Evolutionary conservation across 1,140 invertebrate species (phyloP).

Genomic region (Cydia splendana): DNA sequence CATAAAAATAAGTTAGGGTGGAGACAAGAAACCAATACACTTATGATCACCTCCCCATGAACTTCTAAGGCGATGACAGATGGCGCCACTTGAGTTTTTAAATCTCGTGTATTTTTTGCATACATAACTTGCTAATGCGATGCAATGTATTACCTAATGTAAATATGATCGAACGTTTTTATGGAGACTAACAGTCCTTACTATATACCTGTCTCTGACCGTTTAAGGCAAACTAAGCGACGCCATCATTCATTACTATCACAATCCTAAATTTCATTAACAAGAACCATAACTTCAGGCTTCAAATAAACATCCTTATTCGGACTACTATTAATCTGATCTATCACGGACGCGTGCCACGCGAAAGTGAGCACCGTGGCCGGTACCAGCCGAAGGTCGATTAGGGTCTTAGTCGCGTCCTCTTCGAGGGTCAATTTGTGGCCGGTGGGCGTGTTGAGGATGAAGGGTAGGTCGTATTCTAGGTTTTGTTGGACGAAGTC

Average conservation of each 20-base stretch:
- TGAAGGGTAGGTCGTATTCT: constrained; percentile 83
- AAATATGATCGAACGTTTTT: too few relatives aligned
- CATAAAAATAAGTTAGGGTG: neutral
- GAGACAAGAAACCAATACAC: neutral
- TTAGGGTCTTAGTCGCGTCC: constrained; percentile 83
- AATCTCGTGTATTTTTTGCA: too few relatives aligned
- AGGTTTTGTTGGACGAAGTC: constrained; percentile 88
- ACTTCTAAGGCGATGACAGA: too few relatives aligned
- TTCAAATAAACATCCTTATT: constrained; percentile 84
- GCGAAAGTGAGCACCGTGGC: constrained; percentile 87
- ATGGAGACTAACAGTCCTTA: too few relatives aligned
- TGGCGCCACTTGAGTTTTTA: too few relatives aligned
- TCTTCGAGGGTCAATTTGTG: constrained; percentile 82
- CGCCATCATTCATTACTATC: too few relatives aligned
- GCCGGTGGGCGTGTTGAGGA: constrained; percentile 83
- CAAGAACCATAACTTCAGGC: constrained; percentile 86
- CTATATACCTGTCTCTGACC: too few relatives aligned
- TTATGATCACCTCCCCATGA: too few relatives aligned
- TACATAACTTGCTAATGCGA: too few relatives aligned
- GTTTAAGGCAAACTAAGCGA: too few relatives aligned
- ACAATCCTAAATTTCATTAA: constrained; percentile 81
- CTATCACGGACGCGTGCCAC: constrained; percentile 77
- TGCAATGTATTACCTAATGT: too few relatives aligned
- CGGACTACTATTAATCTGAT: constrained; percentile 77
- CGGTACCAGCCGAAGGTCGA: constrained; percentile 87